Percentiles rank a stretch among this genome's conserved stretches.
Evolutionary conservation across 2,113 vertebrate species (phyloP).

Genomic region (Plectropomus leopardus): DNA sequence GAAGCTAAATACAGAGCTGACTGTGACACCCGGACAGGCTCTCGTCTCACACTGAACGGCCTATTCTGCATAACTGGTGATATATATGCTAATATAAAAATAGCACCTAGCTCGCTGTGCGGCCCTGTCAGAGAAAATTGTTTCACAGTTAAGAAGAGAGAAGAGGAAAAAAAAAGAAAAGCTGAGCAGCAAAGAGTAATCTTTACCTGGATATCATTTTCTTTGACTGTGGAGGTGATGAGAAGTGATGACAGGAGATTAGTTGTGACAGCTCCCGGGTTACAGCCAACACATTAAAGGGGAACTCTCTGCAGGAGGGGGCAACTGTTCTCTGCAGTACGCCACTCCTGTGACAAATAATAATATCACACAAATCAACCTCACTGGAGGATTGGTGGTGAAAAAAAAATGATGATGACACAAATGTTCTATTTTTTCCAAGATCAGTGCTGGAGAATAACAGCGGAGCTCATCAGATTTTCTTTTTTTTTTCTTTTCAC

Average conservation of each 20-base stretch:
- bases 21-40: conserved; percentile 45
- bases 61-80: conserved; percentile 77
- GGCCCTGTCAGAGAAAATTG: conserved; percentile 64
- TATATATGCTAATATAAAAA: conserved; percentile 83
- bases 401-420: conserved; percentile 13
- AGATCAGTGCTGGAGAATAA: neutral
- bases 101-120: conserved; percentile 57
- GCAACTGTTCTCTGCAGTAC: conserved; percentile 14
- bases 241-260: conserved; percentile 71
- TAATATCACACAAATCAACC: conserved; percentile 35
- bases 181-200: conserved; percentile 43
- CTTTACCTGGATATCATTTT: conserved; percentile 66
- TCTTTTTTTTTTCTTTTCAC: neutral
- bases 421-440: neutral
- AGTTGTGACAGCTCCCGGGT: conserved; percentile 65
- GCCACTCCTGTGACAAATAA: conserved; percentile 42
- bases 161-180: neutral
- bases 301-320: conserved; percentile 25
- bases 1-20: conserved; percentile 48
- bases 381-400: conserved; percentile 22
- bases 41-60: conserved; percentile 39
- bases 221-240: conserved; percentile 58
- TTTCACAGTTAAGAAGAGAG: conserved; percentile 72
- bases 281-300: conserved; percentile 48
- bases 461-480: neutral